Base-by-base conservation (phyloP, 2,113 vertebrate species). In the Dryoscopus gambensis region DNA sequence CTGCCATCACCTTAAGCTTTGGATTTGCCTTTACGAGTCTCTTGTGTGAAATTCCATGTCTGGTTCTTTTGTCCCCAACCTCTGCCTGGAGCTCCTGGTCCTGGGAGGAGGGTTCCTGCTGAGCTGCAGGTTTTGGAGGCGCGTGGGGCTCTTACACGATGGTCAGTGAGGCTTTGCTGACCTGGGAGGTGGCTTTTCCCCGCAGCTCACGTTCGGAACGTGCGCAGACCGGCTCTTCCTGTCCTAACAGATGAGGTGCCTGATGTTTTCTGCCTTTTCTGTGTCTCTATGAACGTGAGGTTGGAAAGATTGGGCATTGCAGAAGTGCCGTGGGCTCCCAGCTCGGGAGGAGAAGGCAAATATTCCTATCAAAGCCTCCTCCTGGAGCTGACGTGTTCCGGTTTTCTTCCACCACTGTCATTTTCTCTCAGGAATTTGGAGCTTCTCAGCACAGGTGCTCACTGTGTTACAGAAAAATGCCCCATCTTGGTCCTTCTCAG, bases 121-220 rank as follows among this genome's bases (percentile, higher is more conserved):
- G 65, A 40, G 62, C 63, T 6, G 5, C 33, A 15, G 22, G 7
- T 19, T 73, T 42, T 59, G 70, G 37, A 68, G 53, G 27, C 53
- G 4, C 14, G 1, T 7, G 18, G 13, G 24, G 23, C 52, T 65
- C 22, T 35, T 3, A 7, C 31, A 5, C n/a, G 52, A 62, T 52
- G 46, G 53, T 2, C 30, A n/a, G 2, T 10, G 40, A 65, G 21
- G 31, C 28, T 83, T 37, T 79, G 39, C 33, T 79, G 44, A 28
- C 13, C 37, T 75, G 37, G 13, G 20, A 73, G 28, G 6, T 46
- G 15, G 0, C 5, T 56, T 71, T 82, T 13, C n/a, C 8, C 25
- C 12, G 1, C 7, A 28, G 22, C 15, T 85, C 11, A 40, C 0
- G 0, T 64, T 55, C 8, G 5, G 44, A 64, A 2, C 28, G 0